Percentiles rank a stretch among this genome's conserved stretches.
Conservation (phyloP, 1,140 invertebrate species). For the Drosophila setifemur region DNA sequence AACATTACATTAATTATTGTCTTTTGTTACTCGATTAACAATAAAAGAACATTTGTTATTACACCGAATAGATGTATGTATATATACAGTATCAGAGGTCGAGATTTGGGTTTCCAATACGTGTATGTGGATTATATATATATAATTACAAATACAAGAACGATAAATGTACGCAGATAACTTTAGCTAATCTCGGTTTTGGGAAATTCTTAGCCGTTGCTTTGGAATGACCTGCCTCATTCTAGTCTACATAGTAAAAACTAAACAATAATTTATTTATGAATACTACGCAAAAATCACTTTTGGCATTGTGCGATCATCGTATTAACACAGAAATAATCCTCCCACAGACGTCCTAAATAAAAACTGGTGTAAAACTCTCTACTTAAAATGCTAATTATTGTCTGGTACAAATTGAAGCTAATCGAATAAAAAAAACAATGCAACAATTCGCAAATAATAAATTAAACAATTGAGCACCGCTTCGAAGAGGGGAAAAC, state of each 20-base stretch:
- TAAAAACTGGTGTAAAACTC: constrained; percentile 13
- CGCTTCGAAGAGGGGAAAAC: constrained; percentile 23
- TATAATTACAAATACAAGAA: constrained; percentile 32
- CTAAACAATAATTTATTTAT: constrained; percentile 62
- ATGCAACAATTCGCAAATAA: constrained; percentile 26
- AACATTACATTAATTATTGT: constrained; percentile 73
- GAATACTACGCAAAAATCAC: constrained; percentile 76
- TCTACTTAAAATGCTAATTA: constrained; percentile 60
- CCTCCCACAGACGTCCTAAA: constrained; percentile 9
- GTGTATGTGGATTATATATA: constrained; percentile 20
- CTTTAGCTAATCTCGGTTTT: constrained; percentile 32
- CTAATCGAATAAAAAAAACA: constrained; percentile 15
- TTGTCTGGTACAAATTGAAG: constrained; percentile 62
- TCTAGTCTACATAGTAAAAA: constrained; percentile 34
- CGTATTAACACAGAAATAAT: constrained; percentile 25
- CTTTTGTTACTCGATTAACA: constrained; percentile 63
- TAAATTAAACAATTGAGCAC: constrained; percentile 31
- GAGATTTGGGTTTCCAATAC: constrained; percentile 15
- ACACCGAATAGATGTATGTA: constrained; percentile 41
- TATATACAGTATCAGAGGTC: constrained; percentile 19
- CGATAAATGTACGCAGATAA: constrained; percentile 31
- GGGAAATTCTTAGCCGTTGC: constrained; percentile 30
- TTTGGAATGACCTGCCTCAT: constrained; percentile 50
- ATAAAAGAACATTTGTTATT: constrained; percentile 48
- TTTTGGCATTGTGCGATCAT: constrained; percentile 68